Conservation (phyloP, 1,140 invertebrate genomes). For the Drosophila yakuba region DNA sequence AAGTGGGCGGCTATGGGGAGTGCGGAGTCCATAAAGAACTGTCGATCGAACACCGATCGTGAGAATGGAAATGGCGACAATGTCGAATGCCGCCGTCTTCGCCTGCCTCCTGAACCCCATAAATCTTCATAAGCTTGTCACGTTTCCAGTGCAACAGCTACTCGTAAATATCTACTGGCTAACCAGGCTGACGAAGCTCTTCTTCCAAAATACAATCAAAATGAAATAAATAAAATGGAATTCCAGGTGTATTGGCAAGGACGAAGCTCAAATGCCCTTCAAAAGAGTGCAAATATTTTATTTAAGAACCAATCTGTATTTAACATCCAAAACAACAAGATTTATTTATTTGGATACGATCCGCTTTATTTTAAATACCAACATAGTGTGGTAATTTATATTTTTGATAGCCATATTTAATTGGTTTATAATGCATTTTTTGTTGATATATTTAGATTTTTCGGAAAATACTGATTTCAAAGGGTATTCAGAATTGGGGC, state of each 20-base stretch:
- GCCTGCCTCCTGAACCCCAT: slow-evolving; percentile 72
- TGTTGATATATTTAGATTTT: neutral
- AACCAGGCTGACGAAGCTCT: slow-evolving; percentile 42
- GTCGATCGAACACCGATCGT: slow-evolving; percentile 82
- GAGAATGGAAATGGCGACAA: slow-evolving; percentile 82
- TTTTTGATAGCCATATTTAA: neutral
- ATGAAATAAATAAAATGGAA: slow-evolving; percentile 19
- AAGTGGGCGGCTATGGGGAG: neutral
- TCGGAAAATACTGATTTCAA: neutral
- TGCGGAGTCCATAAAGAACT: slow-evolving; percentile 59
- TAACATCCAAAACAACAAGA: neutral
- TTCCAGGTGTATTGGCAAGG: neutral
- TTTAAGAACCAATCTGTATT: no score
- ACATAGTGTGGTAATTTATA: neutral
- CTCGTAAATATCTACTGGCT: slow-evolving; percentile 73
- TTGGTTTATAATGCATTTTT: no score
- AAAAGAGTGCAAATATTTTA: neutral
- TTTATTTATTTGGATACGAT: no score
- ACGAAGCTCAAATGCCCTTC: slow-evolving; percentile 21
- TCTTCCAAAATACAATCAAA: slow-evolving; percentile 19
- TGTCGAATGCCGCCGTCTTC: slow-evolving; percentile 56
- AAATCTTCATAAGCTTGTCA: slow-evolving; percentile 84
- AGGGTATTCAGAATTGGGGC: slow-evolving; percentile 27
- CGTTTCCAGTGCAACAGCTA: slow-evolving; percentile 83
- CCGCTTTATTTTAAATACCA: no score